These are phyloP conservation scores for Steatornis caripensis DNA, from an alignment of 2,113 vertebrate genomes.

Conservation along the genomic window DNA sequence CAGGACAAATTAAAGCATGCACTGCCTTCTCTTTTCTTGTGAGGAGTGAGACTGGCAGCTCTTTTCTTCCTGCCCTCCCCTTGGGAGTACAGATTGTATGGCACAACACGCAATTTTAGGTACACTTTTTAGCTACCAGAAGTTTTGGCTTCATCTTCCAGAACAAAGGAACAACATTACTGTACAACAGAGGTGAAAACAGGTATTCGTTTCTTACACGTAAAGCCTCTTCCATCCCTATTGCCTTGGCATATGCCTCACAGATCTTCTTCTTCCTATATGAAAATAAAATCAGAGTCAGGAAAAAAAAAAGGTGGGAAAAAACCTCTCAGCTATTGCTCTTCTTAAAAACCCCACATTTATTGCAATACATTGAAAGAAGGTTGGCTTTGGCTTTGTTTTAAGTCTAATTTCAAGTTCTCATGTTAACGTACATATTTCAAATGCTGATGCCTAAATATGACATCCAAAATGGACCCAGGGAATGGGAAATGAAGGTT, in stretches of 20 bases:
- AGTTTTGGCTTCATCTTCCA: neutral
- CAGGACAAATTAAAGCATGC: neutral
- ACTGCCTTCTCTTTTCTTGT: neutral
- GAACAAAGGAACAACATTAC: neutral
- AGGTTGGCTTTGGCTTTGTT: neutral
- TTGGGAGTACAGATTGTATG: neutral
- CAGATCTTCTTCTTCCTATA: slow-evolving; percentile 88
- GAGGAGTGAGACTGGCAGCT: neutral
- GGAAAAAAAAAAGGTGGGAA: neutral
- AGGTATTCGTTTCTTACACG: slow-evolving; percentile 77
- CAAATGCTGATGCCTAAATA: neutral
- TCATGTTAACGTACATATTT: neutral
- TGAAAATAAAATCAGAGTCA: slow-evolving; percentile 5
- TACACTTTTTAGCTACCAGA: neutral
- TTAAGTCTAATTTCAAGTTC: neutral
- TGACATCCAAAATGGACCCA: neutral
- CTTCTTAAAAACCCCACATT: neutral
- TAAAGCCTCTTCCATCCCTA: slow-evolving; percentile 88
- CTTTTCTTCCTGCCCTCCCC: neutral
- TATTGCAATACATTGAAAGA: neutral
- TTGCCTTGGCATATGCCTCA: slow-evolving; percentile 88
- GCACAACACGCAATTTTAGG: neutral
- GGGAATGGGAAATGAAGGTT: neutral
- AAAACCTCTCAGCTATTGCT: neutral
- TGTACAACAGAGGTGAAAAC: neutral